Base-by-base conservation (phyloP, 92 coral and sea anemone genomes). In the Pocillopora grandis region DNA sequence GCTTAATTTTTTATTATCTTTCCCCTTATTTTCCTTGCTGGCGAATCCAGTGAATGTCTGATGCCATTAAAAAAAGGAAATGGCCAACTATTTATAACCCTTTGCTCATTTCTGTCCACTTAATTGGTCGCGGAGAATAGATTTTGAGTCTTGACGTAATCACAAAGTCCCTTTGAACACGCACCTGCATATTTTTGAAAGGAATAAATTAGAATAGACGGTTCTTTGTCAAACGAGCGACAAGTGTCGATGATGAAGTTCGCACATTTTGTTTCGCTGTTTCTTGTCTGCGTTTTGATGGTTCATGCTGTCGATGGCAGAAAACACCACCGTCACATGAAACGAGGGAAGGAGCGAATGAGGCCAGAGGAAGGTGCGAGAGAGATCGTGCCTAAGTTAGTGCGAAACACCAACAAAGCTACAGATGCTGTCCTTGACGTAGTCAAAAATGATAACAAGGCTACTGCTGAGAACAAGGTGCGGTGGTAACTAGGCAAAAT, bases 171-270 rank as follows among this genome's bases (percentile, higher is more conserved):
- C 75, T 70, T 70, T 70, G 56, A 70, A 70, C 1, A 55, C 57
- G 75, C 75, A 70, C 56, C 75, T 70, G 75, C 75, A 4, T 36
- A 15, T 68, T 14, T 11, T 70, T 19, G 33, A 70, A 55, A 10
- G 55, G 75, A 70, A 70, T 70, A 70, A 70, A 70, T 70, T 70
- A 37, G 12, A 37, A 55, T 70, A n/a, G 20, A 70, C 52, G 4
- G 75, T 70, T 70, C 75, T 37, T 70, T 70, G 75, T 70, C 75
- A 70, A 36, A 70, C 20, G 19, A 70, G 75, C 75, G 21, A 16
- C 27, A 37, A 70, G 75, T 58, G 35, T 69, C 37, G 73, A 69
- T 69, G 55, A 70, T 70, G 75, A 70, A 37, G 75, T 36, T 37
- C 56, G 17, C 42, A 2, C 21, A 55, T 19, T 37, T 37, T 19